Percentiles rank a stretch among this genome's conserved stretches.
Evolutionary conservation across 2,113 vertebrate genomes (phyloP).

Genomic region (Grus americana): DNA sequence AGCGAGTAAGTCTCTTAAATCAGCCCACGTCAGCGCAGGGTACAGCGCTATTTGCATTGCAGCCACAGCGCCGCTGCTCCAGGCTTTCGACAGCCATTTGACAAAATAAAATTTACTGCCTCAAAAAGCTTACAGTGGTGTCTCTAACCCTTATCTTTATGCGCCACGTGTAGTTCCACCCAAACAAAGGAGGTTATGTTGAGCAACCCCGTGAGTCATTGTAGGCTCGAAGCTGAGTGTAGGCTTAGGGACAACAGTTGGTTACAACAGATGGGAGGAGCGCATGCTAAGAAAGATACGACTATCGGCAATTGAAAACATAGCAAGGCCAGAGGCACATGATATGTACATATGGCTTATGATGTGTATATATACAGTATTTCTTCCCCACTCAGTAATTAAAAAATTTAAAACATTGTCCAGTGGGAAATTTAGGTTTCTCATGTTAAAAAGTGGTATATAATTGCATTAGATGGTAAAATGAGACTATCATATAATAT

Average conservation of each 20-base stretch:
- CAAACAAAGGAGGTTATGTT: conserved; percentile 47
- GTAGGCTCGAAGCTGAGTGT: not conserved
- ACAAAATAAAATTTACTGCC: not conserved
- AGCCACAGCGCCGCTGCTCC: not conserved
- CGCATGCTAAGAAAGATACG: conserved; percentile 17
- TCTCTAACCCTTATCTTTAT: conserved; percentile 11
- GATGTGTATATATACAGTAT: not conserved
- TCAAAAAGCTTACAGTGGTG: not conserved
- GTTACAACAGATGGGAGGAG: conserved; percentile 34
- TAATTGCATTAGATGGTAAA: not conserved
- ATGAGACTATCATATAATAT: not conserved
- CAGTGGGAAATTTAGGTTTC: not conserved
- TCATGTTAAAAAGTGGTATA: not conserved
- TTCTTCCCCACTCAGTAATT: not conserved
- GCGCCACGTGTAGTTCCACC: not conserved
- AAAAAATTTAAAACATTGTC: not conserved
- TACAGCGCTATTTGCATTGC: not conserved
- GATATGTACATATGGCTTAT: not conserved
- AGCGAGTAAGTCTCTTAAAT: not conserved
- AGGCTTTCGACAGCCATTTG: not conserved
- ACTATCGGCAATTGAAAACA: not conserved
- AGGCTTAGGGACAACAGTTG: conserved; percentile 23
- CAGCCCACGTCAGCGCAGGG: not conserved
- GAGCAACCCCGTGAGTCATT: conserved; percentile 30
- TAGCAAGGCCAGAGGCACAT: not conserved